A percentile compares a stretch with the other conserved stretches of the same genome.
Conservation (phyloP, 2,888 invertebrate genomes). For the Arrhopalites spinosus region DNA sequence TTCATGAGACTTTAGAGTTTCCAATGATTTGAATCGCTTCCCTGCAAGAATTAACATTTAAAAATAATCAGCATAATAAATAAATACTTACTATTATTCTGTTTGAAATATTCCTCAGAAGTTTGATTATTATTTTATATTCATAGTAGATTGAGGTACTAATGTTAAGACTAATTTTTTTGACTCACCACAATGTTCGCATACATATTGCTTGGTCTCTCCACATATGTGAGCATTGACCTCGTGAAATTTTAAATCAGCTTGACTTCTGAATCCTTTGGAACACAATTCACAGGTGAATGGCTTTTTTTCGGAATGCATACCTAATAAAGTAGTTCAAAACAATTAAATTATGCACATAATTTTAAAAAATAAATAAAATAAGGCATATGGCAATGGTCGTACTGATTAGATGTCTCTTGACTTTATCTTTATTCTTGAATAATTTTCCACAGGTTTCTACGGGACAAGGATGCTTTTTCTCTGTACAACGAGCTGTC, state of each 20-base stretch:
- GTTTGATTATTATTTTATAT: no score
- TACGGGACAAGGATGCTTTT: slow-evolving; percentile 30
- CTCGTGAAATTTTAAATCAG: slow-evolving; percentile 34
- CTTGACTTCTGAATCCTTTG: slow-evolving; percentile 29
- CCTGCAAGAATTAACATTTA: neutral
- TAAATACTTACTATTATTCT: no score
- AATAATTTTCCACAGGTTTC: slow-evolving; percentile 33
- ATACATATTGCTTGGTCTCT: slow-evolving; percentile 21
- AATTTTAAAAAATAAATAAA: neutral
- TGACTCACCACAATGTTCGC: slow-evolving; percentile 25
- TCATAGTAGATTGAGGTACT: no score
- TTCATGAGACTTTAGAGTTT: slow-evolving; percentile 33
- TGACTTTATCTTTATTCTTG: slow-evolving; percentile 35
- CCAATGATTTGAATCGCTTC: slow-evolving; percentile 29
- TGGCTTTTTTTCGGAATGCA: slow-evolving; percentile 31
- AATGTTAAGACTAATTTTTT: no score
- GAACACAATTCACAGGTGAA: slow-evolving; percentile 22
- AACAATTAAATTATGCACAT: neutral
- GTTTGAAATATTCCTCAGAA: no score
- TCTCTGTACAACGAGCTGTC: slow-evolving; percentile 30
- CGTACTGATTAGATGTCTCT: slow-evolving; percentile 28
- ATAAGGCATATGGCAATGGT: neutral
- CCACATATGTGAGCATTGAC: slow-evolving; percentile 34
- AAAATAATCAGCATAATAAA: neutral
- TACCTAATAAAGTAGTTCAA: neutral